These are phyloP conservation scores for Geotrypetes seraphini DNA, from an alignment of 2,797 vertebrate species.

Conservation along the genomic window DNA sequence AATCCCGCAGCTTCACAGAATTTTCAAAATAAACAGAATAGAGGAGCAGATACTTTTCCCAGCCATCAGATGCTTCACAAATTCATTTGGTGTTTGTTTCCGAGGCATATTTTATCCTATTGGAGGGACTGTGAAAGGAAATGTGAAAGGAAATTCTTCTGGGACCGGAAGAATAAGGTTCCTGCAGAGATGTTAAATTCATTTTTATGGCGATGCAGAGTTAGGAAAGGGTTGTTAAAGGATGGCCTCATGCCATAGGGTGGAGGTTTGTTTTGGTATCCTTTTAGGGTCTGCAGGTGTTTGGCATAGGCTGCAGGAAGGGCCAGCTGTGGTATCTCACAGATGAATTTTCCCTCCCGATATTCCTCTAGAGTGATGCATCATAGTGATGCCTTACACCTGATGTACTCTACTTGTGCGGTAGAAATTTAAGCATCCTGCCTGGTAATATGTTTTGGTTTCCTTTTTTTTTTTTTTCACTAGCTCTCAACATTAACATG, in stretches of 20 bases:
- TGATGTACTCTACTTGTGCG: conserved; percentile 63
- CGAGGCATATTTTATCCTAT: conserved; percentile 32
- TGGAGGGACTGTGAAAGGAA: conserved; percentile 39
- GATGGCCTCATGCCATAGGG: conserved; percentile 58
- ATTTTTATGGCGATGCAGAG: conserved; percentile 59
- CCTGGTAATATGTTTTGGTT: conserved; percentile 19
- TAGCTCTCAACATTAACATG: not conserved
- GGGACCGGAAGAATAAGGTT: conserved; percentile 55
- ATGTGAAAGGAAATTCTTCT: conserved; percentile 44
- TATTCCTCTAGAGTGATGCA: conserved; percentile 64
- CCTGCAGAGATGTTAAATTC: conserved; percentile 57
- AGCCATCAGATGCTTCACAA: conserved; percentile 38
- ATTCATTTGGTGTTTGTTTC: conserved; percentile 30
- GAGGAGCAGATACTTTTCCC: conserved; percentile 38
- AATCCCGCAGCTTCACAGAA: conserved; percentile 21
- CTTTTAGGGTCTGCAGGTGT: conserved; percentile 69
- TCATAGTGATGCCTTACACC: conserved; percentile 56
- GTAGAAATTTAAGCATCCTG: conserved; percentile 30
- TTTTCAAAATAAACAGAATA: conserved; percentile 40
- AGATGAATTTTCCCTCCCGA: conserved; percentile 51
- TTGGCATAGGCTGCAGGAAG: conserved; percentile 54
- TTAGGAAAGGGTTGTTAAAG: conserved; percentile 51
- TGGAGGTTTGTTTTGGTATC: conserved; percentile 68
- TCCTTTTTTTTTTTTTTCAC: conserved; percentile 4
- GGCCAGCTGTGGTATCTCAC: conserved; percentile 66